Base-by-base conservation (phyloP, 2,113 vertebrate species). In the Gavialis gangeticus region DNA sequence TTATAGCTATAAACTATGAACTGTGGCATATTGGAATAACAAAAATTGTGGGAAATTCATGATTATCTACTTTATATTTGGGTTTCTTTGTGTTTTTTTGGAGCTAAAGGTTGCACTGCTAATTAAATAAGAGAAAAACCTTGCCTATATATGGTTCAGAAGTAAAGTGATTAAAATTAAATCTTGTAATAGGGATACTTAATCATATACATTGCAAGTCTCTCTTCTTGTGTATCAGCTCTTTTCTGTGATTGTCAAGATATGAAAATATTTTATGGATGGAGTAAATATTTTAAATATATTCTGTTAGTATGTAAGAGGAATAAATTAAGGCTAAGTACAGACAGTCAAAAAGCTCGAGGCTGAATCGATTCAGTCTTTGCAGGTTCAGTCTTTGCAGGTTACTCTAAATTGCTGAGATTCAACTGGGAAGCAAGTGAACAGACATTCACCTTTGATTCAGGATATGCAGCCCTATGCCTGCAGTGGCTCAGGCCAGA, bases 81-180 rank as follows among this genome's bases (percentile, higher is more conserved):
- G 46, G 77, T 97, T 94, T 92, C 75, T 90, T 96, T 96, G 78
- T 56, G 64, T 85, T 92, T 46, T 91, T 79, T 81, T 55, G 69
- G 85, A 34, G 95, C 66, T 95, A 94, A 95, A 91, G 77, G 82
- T 84, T 97, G 75, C 75, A 82, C 34, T 81, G 57, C 75, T 95
- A 96, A 86, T 94, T 93, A 95, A 92, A 91, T 69, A 92, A 91
- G 28, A 9, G 37, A 34, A 87, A 87, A 87, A 0, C 69, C 15
- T 66, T 85, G 60, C 8, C 8, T 73, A 10, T 87, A 66, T 83
- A 60, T 85, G 90, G 91, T 94, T 93, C 5, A 54, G 85, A 80
- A 88, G 17, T 55, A 90, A 96, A 97, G 71, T 93, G 94, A 95
- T 84, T 95, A 87, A 92, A 97, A 96, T 94, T 46, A 90, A 97